phyloP scores from a whole-genome alignment of 2,113 vertebrate species.

The Dasypus novemcinctus region DNA sequence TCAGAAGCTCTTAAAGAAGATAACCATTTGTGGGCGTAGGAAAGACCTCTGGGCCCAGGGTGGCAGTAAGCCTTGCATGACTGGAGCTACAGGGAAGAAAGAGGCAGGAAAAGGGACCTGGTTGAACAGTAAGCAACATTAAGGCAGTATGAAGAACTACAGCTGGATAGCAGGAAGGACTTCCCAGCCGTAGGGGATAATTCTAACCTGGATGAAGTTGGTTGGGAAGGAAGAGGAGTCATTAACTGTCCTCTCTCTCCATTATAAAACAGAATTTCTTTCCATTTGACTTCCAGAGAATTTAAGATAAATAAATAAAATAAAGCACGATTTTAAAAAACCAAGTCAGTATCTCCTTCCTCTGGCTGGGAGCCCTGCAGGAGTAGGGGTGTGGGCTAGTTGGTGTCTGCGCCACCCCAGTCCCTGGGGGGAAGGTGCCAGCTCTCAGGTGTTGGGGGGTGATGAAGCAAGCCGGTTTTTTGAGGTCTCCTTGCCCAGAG shows the following conservation, averaged over 20 bases:
- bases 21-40: background rate
- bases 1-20: background rate
- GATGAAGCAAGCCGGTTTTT: background rate
- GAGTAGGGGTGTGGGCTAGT: background rate
- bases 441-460: background rate
- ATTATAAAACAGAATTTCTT: background rate
- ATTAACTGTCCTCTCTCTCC: background rate
- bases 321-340: background rate
- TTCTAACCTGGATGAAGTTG: background rate
- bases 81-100: background rate
- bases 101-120: background rate
- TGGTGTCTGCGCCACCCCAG: background rate
- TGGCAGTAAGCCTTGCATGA: background rate
- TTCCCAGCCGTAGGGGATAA: background rate
- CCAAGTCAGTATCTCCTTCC: background rate
- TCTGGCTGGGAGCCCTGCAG: background rate
- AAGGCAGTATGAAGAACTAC: background rate
- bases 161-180: slow-evolving; percentile 35
- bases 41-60: background rate
- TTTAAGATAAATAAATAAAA: background rate
- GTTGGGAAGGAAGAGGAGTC: background rate
- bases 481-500: background rate
- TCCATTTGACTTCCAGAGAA: background rate
- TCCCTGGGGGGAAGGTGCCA: accelerated
- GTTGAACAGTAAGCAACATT: background rate